Conservation (phyloP, 2,113 vertebrate genomes). For the Sterna hirundo region DNA sequence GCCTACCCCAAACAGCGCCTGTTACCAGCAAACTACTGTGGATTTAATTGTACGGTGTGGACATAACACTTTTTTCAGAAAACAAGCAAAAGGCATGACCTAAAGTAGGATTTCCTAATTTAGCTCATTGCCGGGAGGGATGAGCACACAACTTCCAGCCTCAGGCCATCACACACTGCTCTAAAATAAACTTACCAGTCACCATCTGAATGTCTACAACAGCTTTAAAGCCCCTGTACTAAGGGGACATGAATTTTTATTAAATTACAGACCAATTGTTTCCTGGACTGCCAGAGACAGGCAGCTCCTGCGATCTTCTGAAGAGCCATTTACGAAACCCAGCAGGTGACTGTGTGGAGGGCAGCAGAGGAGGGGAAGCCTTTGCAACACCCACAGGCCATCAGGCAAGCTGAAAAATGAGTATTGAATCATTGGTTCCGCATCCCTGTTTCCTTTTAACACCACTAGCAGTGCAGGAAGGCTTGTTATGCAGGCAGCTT, state of each 20-base stretch:
- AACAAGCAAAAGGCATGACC: neutral
- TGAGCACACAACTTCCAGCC: neutral
- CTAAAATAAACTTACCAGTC: neutral
- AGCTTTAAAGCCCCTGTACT: neutral
- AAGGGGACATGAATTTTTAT: neutral
- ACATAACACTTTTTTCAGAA: neutral
- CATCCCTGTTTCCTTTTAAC: neutral
- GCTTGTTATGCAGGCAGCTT: neutral
- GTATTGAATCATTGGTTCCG: neutral
- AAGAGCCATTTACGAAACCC: neutral
- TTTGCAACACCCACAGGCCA: neutral
- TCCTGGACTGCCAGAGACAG: neutral
- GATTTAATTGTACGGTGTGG: neutral
- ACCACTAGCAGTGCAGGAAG: neutral
- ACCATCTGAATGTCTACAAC: neutral
- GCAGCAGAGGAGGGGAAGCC: neutral
- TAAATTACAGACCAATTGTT: neutral
- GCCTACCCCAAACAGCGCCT: neutral
- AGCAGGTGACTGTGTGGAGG: rapidly evolving
- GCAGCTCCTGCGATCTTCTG: neutral
- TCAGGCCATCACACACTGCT: neutral
- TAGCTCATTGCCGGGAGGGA: neutral
- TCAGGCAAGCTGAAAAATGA: neutral
- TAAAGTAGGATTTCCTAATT: neutral
- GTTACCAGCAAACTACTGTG: neutral